Conservation (phyloP, 2,113 vertebrate species). For the Varanus komodoensis region DNA sequence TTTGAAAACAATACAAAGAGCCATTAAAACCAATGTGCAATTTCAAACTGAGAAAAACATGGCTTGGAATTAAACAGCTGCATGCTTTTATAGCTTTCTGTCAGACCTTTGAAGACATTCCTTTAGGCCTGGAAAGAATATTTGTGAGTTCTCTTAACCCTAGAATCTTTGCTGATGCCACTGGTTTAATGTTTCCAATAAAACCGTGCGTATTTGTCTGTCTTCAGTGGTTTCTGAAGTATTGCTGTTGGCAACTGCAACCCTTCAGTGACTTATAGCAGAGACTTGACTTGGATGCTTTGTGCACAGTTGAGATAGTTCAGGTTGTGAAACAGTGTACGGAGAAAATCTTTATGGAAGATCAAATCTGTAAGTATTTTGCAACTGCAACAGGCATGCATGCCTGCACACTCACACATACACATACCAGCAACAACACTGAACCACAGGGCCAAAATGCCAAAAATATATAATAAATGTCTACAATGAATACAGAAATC, state of each 20-base stretch:
- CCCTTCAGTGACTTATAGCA: conserved; percentile 54
- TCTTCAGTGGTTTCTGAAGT: conserved; percentile 46
- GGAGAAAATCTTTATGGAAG: conserved; percentile 59
- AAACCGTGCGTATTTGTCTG: conserved; percentile 48
- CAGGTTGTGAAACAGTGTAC: conserved; percentile 68
- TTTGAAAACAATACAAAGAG: background rate
- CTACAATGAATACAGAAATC: conserved; percentile 59
- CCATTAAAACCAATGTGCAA: background rate
- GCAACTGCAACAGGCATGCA: conserved; percentile 67
- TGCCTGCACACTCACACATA: background rate
- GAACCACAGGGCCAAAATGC: conserved; percentile 61
- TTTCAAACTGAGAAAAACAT: conserved; percentile 21
- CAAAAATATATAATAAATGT: conserved; percentile 74
- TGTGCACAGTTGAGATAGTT: conserved; percentile 59
- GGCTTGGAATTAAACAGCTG: background rate
- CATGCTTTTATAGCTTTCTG: background rate
- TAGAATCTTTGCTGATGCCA: background rate
- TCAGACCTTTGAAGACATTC: background rate
- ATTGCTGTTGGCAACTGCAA: conserved; percentile 49
- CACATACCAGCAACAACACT: conserved; percentile 52
- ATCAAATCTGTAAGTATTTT: conserved; percentile 69
- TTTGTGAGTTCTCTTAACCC: background rate
- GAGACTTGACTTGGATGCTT: conserved; percentile 62
- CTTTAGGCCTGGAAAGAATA: background rate
- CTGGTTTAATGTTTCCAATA: conserved; percentile 27